These are phyloP conservation scores for Tipula helvola DNA, from an alignment of 2,888 invertebrate genomes.

Conservation along the genomic window DNA sequence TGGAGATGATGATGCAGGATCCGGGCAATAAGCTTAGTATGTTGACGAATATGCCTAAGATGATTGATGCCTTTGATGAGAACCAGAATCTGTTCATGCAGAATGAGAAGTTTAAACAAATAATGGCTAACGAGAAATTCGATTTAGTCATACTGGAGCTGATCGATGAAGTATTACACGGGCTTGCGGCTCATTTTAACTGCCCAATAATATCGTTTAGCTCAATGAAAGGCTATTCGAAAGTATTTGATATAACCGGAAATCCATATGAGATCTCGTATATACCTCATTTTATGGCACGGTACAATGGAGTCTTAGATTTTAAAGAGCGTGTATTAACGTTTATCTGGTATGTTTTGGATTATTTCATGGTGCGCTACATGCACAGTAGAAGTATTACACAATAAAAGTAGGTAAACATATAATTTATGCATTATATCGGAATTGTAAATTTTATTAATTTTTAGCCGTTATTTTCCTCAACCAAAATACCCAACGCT, in stretches of 20 bases:
- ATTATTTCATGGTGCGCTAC: background rate
- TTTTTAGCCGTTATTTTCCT: slow-evolving; percentile 22
- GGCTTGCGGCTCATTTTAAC: slow-evolving; percentile 27
- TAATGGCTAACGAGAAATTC: slow-evolving; percentile 20
- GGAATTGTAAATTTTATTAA: background rate
- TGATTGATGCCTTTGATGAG: background rate
- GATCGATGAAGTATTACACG: slow-evolving; percentile 28
- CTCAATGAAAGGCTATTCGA: background rate
- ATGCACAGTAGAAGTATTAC: background rate
- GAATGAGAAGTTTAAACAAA: slow-evolving; percentile 19
- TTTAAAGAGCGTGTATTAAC: background rate
- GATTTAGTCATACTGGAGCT: slow-evolving; percentile 28
- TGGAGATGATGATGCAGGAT: background rate
- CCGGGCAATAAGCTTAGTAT: background rate
- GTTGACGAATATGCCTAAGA: background rate
- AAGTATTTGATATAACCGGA: background rate
- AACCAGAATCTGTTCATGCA: slow-evolving; percentile 13
- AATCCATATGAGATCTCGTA: background rate
- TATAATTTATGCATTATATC: background rate
- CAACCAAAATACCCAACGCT: slow-evolving; percentile 9
- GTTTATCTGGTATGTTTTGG: background rate
- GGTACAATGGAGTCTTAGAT: background rate
- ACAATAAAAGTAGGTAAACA: background rate
- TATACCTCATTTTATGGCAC: background rate
- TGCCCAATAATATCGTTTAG: slow-evolving; percentile 21